A percentile compares a stretch with the other conserved stretches of the same genome.
These are phyloP conservation scores for Microchirus variegatus DNA, from an alignment of 2,797 vertebrate genomes.

Conservation along the genomic window DNA sequence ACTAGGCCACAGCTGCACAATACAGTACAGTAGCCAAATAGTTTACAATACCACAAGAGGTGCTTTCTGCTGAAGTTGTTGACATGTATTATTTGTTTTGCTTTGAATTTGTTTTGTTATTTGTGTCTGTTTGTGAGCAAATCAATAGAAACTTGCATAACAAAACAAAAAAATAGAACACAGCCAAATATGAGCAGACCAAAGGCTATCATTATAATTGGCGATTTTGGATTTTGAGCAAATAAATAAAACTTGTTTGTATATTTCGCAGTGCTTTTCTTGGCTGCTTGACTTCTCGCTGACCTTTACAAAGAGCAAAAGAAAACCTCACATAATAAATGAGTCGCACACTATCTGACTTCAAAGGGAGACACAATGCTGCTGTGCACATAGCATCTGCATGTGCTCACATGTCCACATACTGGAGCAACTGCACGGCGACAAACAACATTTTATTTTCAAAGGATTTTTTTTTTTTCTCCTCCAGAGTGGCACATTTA, in stretches of 20 bases:
- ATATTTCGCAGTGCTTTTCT: conserved; percentile 8
- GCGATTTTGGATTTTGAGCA: neutral
- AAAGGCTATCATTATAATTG: neutral
- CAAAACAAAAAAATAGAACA: too few species aligned
- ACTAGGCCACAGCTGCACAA: too few species aligned
- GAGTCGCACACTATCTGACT: conserved; percentile 31
- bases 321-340: conserved; percentile 32
- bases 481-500: conserved; percentile 21
- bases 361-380: conserved; percentile 27
- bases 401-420: conserved; percentile 1
- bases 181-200: too few species aligned
- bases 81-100: too few species aligned
- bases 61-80: too few species aligned
- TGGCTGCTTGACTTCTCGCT: conserved; percentile 23
- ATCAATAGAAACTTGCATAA: too few species aligned
- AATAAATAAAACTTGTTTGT: neutral
- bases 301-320: conserved; percentile 40
- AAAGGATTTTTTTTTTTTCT: conserved; percentile 44
- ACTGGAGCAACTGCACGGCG: conserved; percentile 1
- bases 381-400: neutral
- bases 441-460: conserved; percentile 20
- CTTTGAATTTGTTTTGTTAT: too few species aligned
- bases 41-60: too few species aligned
- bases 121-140: too few species aligned
- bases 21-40: too few species aligned